Conservation (phyloP, 2,888 invertebrate species). For the Andrena marginata region DNA sequence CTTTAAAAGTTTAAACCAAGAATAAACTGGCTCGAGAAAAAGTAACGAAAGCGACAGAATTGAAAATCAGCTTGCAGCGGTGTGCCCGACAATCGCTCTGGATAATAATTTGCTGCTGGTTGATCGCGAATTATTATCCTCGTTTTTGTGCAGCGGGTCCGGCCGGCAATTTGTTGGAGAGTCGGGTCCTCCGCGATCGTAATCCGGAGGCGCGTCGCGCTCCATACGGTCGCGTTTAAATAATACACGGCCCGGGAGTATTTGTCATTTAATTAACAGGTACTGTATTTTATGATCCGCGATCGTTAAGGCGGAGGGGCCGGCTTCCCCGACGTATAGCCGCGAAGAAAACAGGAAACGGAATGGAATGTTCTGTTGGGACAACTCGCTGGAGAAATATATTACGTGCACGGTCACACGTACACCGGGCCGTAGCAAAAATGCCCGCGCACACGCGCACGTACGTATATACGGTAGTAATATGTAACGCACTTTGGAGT, state of each 20-base stretch:
- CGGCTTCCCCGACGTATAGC: background rate
- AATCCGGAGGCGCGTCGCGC: constrained; percentile 26
- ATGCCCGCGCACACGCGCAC: constrained; percentile 5
- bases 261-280: constrained; percentile 66
- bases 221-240: constrained; percentile 28
- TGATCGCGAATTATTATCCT: constrained; percentile 30
- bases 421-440: constrained; percentile 16
- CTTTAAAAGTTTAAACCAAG: too few species aligned
- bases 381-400: constrained; percentile 63
- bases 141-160: constrained; percentile 19
- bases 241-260: constrained; percentile 35
- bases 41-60: background rate
- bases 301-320: constrained; percentile 45
- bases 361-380: constrained; percentile 54
- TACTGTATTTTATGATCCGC: constrained; percentile 45
- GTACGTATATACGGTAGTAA: constrained; percentile 75
- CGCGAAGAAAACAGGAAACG: constrained; percentile 62
- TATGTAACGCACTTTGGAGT: constrained; percentile 84
- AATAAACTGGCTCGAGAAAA: background rate
- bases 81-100: constrained; percentile 21
- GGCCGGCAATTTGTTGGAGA: constrained; percentile 18
- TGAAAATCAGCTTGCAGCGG: background rate
- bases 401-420: constrained; percentile 42
- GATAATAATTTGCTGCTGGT: constrained; percentile 8
- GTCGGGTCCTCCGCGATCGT: constrained; percentile 26